phyloP scores from a whole-genome alignment of 2,113 vertebrate species.

The Eolophus roseicapilla region DNA sequence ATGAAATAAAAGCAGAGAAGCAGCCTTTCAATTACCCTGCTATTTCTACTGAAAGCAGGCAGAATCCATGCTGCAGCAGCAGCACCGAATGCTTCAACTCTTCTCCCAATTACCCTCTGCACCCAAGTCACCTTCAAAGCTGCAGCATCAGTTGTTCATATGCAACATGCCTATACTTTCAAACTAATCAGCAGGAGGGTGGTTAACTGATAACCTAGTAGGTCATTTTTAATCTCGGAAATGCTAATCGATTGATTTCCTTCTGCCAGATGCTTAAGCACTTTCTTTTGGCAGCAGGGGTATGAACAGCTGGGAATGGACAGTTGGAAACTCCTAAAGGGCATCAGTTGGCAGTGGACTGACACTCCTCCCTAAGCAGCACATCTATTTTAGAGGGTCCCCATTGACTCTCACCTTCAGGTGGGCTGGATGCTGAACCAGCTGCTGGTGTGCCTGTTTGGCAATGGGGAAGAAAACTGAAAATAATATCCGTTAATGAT shows the following conservation, averaged over 20 bases:
- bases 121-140: background rate
- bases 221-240: background rate
- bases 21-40: background rate
- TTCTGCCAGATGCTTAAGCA: slow-evolving; percentile 4
- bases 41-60: background rate
- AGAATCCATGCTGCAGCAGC: background rate
- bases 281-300: slow-evolving; percentile 7
- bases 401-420: background rate
- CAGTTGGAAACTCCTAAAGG: background rate
- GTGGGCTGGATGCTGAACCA: background rate
- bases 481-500: background rate
- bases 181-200: background rate
- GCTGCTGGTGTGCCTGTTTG: background rate
- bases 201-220: background rate
- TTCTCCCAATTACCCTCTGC: background rate
- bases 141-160: background rate
- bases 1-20: background rate
- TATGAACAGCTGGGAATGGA: background rate
- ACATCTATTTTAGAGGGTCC: background rate
- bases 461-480: background rate
- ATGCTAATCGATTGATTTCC: background rate
- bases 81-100: background rate
- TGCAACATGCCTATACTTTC: background rate
- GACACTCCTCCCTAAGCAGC: background rate
- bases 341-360: background rate